Conservation (phyloP, 1,140 invertebrate species). For the Procambarus virginalis region DNA sequence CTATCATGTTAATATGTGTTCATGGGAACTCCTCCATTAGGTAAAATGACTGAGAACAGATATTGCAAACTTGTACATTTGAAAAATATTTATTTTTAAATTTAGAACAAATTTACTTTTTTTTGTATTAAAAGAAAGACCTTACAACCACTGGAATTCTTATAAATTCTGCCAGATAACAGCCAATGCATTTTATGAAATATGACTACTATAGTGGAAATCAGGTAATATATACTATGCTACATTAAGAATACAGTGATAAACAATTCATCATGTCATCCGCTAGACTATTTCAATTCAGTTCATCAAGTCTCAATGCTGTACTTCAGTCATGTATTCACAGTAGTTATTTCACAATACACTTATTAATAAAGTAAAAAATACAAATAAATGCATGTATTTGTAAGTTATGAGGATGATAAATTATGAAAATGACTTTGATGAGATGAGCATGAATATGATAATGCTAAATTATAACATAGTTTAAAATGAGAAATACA, state of each 20-base stretch:
- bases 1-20: slow-evolving; percentile 23
- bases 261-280: neutral
- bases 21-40: slow-evolving; percentile 26
- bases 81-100: neutral
- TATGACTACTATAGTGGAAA: slow-evolving; percentile 8
- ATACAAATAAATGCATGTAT: neutral
- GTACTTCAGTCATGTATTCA: slow-evolving; percentile 2
- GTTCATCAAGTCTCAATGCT: slow-evolving; percentile 7
- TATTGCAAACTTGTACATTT: neutral
- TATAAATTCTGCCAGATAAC: neutral
- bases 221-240: neutral
- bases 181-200: neutral
- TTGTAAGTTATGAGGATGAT: slow-evolving; percentile 2
- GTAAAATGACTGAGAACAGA: slow-evolving; percentile 17
- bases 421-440: slow-evolving; percentile 10
- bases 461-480: slow-evolving; percentile 40
- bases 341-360: slow-evolving; percentile 1
- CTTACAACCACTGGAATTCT: neutral
- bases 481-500: slow-evolving; percentile 18
- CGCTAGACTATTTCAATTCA: neutral
- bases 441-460: neutral
- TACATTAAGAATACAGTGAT: neutral
- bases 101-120: neutral
- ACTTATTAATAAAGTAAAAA: slow-evolving; percentile 9
- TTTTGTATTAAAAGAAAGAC: neutral